Percentiles rank a stretch among this genome's conserved stretches.
Evolutionary conservation across 1,140 invertebrate species (phyloP).

Genomic region (Euglossa dilemma): DNA sequence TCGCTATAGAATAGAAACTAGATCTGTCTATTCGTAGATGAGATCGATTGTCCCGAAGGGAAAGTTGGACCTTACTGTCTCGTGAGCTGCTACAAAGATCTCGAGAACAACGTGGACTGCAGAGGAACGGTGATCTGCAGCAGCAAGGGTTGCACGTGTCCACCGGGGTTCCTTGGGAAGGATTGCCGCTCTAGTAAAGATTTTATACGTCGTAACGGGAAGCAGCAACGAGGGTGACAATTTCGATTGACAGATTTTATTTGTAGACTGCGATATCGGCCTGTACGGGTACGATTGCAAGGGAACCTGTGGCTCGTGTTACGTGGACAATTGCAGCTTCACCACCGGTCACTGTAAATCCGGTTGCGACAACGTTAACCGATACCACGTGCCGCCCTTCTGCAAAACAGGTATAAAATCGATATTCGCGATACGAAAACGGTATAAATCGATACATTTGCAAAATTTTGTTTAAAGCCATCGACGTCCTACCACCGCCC

Average conservation of each 20-base stretch:
- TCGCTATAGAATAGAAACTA: neutral
- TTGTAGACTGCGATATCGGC: constrained; percentile 34
- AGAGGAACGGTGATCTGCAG: constrained; percentile 36
- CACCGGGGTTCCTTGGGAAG: constrained; percentile 24
- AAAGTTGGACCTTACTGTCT: constrained; percentile 50
- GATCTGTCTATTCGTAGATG: neutral
- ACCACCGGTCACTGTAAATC: constrained; percentile 35
- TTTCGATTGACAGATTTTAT: neutral
- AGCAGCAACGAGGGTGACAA: neutral
- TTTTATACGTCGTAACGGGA: neutral
- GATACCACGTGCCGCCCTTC: constrained; percentile 47
- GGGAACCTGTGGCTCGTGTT: constrained; percentile 46
- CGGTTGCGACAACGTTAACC: constrained; percentile 27
- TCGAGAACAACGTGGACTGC: neutral
- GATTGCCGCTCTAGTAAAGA: constrained; percentile 42
- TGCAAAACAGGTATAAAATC: constrained; percentile 55
- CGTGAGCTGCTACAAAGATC: neutral
- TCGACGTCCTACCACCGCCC: neutral
- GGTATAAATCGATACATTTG: neutral
- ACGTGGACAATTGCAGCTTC: constrained; percentile 1
- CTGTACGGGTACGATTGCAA: constrained; percentile 56
- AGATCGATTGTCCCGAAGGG: constrained; percentile 5
- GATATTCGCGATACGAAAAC: neutral
- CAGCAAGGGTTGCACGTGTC: constrained; percentile 50
- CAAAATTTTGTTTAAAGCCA: constrained; percentile 22